Evolutionary conservation across 2,113 vertebrate species (phyloP).

Genomic region (Oncorhynchus nerka): DNA sequence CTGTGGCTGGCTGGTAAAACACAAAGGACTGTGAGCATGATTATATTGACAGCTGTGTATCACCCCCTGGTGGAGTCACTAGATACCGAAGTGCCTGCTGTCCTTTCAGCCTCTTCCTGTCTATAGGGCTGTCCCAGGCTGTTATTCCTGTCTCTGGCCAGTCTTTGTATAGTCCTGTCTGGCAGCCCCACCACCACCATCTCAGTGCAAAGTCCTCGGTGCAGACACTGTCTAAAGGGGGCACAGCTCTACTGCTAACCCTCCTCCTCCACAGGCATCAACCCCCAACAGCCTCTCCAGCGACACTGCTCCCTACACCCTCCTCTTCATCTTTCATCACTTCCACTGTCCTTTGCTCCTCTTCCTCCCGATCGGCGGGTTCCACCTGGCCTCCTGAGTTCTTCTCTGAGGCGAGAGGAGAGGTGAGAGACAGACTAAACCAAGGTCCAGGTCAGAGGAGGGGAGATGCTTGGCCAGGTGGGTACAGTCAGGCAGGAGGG

Average conservation of each 20-base stretch:
- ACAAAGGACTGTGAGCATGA: background rate
- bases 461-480: background rate
- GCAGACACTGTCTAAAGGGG: conserved; percentile 71
- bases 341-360: conserved; percentile 1
- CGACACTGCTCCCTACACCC: conserved; percentile 54
- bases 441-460: background rate
- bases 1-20: background rate
- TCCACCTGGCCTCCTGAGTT: background rate
- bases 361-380: conserved; percentile 5
- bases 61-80: background rate
- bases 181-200: conserved; percentile 68
- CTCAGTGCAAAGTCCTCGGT: conserved; percentile 75
- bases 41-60: conserved; percentile 2
- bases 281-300: conserved; percentile 64
- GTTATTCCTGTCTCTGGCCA: background rate
- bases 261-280: conserved; percentile 7
- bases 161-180: conserved; percentile 6
- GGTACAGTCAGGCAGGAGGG: background rate
- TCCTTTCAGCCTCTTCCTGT: conserved; percentile 7
- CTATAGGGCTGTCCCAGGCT: background rate
- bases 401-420: conserved; percentile 28
- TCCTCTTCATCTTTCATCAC: conserved; percentile 3
- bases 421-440: conserved; percentile 9
- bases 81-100: background rate
- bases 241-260: background rate